Evolutionary conservation across 2,797 vertebrate genomes (phyloP).

Genomic region (Aldrovandia affinis): DNA sequence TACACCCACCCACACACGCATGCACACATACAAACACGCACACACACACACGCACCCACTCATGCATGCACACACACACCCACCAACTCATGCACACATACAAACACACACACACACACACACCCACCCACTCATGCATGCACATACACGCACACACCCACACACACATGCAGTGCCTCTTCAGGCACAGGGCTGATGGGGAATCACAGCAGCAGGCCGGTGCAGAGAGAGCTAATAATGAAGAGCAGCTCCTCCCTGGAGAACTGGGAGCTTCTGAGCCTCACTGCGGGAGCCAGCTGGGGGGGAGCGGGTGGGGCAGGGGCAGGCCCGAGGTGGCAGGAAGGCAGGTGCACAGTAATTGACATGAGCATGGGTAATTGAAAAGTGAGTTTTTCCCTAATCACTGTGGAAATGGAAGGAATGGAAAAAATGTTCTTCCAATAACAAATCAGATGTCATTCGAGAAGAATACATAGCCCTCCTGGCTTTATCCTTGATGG

Average conservation of each 20-base stretch:
- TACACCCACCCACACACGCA: background rate
- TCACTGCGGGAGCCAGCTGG: background rate
- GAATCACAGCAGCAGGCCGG: background rate
- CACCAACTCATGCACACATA: background rate
- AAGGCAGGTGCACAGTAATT: background rate
- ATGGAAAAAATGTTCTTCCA: background rate
- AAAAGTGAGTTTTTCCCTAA: background rate
- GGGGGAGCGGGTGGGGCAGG: background rate
- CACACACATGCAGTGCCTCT: background rate
- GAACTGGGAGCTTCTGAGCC: too few relatives aligned
- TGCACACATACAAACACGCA: background rate
- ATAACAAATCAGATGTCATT: conserved; percentile 1
- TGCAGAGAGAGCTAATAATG: background rate
- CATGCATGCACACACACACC: background rate
- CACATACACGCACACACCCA: background rate
- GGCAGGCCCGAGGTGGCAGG: background rate
- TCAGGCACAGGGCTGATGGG: too few relatives aligned
- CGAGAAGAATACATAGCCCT: background rate
- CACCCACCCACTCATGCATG: background rate
- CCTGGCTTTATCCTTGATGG: background rate
- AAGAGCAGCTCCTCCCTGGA: background rate
- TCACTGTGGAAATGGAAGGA: background rate
- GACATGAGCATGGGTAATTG: background rate
- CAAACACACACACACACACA: background rate
- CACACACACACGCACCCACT: background rate